phyloP scores from a whole-genome alignment of 2,888 invertebrate species.

The Caenorhabditis zanzibari region DNA sequence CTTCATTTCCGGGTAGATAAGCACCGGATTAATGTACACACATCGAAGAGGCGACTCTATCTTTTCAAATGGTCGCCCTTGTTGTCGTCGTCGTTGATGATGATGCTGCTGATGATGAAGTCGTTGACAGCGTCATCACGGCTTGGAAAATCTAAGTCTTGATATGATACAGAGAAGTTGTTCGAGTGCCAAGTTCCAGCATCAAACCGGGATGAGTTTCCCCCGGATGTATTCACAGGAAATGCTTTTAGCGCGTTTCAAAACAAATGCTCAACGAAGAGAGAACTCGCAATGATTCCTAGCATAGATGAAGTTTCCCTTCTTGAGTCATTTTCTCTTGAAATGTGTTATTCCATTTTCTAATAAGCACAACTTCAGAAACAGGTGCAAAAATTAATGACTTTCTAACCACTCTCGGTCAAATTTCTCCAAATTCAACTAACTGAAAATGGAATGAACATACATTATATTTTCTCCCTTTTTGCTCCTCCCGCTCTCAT shows the following conservation, averaged over 20 bases:
- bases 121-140: conserved; percentile 34
- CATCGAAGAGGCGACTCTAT: conserved; percentile 28
- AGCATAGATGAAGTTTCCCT: no score
- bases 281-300: neutral
- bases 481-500: conserved; percentile 7
- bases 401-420: no score
- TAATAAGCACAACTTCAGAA: no score
- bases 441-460: conserved; percentile 6
- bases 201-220: conserved; percentile 14
- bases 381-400: neutral
- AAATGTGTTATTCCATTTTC: no score
- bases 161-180: conserved; percentile 3
- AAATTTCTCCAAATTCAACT: neutral
- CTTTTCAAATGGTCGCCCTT: conserved; percentile 52
- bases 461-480: conserved; percentile 2
- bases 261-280: neutral
- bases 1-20: conserved; percentile 58
- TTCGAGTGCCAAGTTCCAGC: neutral
- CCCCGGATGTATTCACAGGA: conserved; percentile 46
- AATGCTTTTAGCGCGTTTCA: conserved; percentile 39
- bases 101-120: conserved; percentile 20
- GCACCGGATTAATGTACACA: conserved; percentile 50
- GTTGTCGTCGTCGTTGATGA: conserved; percentile 13
- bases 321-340: neutral
- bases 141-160: conserved; percentile 32